phyloP scores from a whole-genome alignment of 2,113 vertebrate species.

The Phodopus roborovskii region DNA sequence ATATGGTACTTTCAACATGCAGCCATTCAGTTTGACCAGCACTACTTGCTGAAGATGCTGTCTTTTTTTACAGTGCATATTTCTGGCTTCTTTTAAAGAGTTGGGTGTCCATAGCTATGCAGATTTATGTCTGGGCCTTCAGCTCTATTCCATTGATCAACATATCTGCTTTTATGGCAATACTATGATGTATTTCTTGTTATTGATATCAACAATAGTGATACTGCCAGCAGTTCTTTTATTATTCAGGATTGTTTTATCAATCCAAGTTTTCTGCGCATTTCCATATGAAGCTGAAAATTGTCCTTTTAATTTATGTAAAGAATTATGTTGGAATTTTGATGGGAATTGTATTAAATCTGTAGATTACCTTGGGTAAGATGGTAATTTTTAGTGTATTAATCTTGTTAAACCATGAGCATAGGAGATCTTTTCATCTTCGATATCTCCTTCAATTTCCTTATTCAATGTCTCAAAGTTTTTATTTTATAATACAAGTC shows the following conservation, averaged over 20 bases:
- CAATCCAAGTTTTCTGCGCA: background rate
- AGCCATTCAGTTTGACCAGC: background rate
- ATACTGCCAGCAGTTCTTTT: background rate
- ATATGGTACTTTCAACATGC: background rate
- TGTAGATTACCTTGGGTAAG: background rate
- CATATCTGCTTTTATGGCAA: background rate
- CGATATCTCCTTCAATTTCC: background rate
- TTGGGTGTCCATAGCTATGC: background rate
- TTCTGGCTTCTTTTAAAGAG: background rate
- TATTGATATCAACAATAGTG: background rate
- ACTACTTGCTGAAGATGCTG: background rate
- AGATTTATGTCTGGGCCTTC: background rate
- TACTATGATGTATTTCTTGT: background rate
- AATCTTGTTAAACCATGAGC: background rate
- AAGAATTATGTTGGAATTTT: background rate
- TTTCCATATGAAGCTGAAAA: background rate
- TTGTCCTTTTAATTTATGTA: background rate
- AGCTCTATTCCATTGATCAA: background rate
- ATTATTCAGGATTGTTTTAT: background rate
- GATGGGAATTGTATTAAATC: background rate
- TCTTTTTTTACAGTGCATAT: background rate
- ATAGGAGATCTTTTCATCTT: background rate
- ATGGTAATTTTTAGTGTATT: background rate
- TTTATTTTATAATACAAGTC: background rate
- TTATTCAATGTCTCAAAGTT: background rate